A percentile compares a stretch with the other conserved stretches of the same genome.
phyloP scores from a whole-genome alignment of 2,888 invertebrate species.

The Mesorhabditis sp. region DNA sequence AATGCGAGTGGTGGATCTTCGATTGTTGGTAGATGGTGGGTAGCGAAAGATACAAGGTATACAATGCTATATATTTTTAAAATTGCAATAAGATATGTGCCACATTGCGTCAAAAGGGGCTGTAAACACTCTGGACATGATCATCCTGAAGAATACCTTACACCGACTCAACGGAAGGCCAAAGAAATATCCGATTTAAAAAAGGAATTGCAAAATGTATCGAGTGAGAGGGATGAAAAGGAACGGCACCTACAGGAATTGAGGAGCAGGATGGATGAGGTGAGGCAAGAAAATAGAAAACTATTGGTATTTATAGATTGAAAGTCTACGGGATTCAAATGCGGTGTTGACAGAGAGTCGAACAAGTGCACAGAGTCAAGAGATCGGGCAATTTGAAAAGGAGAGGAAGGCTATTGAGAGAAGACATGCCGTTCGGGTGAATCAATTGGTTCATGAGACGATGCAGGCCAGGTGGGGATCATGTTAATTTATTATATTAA shows the following conservation, averaged over 20 bases:
- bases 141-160: conserved; percentile 45
- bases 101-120: conserved; percentile 52
- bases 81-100: conserved; percentile 33
- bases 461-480: conserved; percentile 38
- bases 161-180: conserved; percentile 54
- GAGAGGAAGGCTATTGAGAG: conserved; percentile 47
- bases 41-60: conserved; percentile 50
- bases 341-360: conserved; percentile 28
- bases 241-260: conserved; percentile 51
- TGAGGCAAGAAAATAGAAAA: conserved; percentile 18
- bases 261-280: conserved; percentile 52
- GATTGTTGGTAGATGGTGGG: conserved; percentile 56
- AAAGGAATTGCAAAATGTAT: conserved; percentile 39
- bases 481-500: neutral
- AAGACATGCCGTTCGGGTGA: conserved; percentile 48
- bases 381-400: conserved; percentile 23
- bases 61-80: neutral
- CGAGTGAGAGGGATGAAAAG: conserved; percentile 46
- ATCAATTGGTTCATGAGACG: conserved; percentile 52
- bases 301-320: conserved; percentile 24
- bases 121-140: conserved; percentile 43
- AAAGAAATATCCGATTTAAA: conserved; percentile 31
- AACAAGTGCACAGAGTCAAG: conserved; percentile 24
- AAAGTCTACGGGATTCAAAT: conserved; percentile 33
- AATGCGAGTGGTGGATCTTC: conserved; percentile 42